Percentiles rank a stretch among this genome's conserved stretches.
phyloP scores from a whole-genome alignment of 2,888 invertebrate species.

The Eucera pruinosa region DNA sequence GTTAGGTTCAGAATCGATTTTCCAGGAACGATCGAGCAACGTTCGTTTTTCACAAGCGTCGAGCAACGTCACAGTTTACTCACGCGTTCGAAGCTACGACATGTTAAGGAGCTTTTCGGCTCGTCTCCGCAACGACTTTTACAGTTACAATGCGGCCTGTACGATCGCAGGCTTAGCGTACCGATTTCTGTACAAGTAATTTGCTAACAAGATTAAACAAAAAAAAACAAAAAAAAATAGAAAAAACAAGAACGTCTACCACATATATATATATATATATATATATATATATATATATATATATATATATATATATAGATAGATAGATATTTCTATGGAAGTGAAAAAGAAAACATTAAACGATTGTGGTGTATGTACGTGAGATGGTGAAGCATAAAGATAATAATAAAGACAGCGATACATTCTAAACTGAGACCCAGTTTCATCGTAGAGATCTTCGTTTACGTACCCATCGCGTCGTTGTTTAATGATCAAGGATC shows the following conservation, averaged over 20 bases:
- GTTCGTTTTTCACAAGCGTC: slow-evolving; percentile 42
- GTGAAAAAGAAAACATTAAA: slow-evolving; percentile 24
- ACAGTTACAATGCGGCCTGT: slow-evolving; percentile 55
- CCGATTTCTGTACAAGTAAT: slow-evolving; percentile 10
- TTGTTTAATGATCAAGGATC: not conserved
- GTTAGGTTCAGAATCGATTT: slow-evolving; percentile 37
- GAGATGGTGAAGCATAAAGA: slow-evolving; percentile 33
- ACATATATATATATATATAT: too few relatives aligned
- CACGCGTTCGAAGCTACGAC: slow-evolving; percentile 49
- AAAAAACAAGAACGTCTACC: not conserved
- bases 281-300: too few relatives aligned
- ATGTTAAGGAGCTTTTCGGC: slow-evolving; percentile 27
- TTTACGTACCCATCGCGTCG: not conserved
- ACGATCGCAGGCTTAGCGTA: slow-evolving; percentile 23
- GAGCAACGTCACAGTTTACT: slow-evolving; percentile 49
- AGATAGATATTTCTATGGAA: slow-evolving; percentile 22
- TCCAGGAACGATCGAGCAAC: slow-evolving; percentile 42
- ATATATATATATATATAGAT: too few relatives aligned
- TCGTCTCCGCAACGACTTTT: slow-evolving; percentile 40
- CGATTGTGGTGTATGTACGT: slow-evolving; percentile 23
- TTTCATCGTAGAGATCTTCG: slow-evolving; percentile 19
- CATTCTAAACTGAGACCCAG: slow-evolving; percentile 35
- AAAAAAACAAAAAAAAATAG: too few relatives aligned
- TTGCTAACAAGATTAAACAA: too few relatives aligned
- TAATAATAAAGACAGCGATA: slow-evolving; percentile 28